Evolutionary conservation across 2,113 vertebrate species (phyloP).

Genomic region (Patagioenas fasciata): DNA sequence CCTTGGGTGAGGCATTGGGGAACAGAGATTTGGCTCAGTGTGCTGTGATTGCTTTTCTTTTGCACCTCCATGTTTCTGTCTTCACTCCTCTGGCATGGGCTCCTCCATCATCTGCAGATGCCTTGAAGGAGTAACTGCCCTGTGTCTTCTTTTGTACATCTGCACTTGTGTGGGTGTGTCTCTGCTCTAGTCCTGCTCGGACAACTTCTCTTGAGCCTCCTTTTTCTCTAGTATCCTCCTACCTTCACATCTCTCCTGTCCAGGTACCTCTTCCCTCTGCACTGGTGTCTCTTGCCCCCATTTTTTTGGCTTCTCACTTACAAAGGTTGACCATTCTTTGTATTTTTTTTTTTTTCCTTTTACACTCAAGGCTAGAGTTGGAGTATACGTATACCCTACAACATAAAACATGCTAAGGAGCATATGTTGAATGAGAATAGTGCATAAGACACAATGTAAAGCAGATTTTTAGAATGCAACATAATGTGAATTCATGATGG

Average conservation of each 20-base stretch:
- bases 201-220: background rate
- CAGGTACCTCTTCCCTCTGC: background rate
- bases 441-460: background rate
- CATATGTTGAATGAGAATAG: background rate
- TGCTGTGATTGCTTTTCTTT: background rate
- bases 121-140: rapidly evolving
- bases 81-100: too few relatives aligned
- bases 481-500: background rate
- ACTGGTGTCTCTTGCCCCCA: background rate
- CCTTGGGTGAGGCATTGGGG: background rate
- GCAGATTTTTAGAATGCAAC: background rate
- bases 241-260: background rate
- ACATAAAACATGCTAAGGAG: background rate
- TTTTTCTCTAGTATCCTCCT: background rate
- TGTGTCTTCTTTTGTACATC: background rate
- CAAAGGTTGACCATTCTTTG: background rate
- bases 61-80: background rate
- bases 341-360: background rate
- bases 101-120: background rate
- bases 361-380: background rate
- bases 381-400: background rate
- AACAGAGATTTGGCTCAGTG: too few relatives aligned
- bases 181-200: background rate
- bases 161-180: background rate
- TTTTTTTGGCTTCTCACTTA: background rate